Evolutionary conservation across 2,888 invertebrate species (phyloP), one percentile per base, ranked within the genome.

Genomic region (Lasioglossum zephyrum): DNA sequence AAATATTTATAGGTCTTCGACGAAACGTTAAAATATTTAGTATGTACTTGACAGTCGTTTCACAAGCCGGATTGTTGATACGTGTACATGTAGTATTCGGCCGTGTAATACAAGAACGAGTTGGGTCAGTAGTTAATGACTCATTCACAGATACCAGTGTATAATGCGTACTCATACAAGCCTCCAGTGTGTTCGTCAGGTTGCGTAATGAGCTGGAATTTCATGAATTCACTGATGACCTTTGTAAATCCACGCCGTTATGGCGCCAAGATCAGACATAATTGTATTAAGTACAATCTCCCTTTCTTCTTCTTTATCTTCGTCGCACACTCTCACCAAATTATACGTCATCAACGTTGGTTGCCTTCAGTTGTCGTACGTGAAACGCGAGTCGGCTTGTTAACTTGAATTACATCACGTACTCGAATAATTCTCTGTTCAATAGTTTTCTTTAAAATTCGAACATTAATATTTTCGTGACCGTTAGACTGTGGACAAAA

Each of bases 121-220:
- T 77, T 81, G 79, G 78, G 49, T 80, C 87, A 82, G 84, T 63
- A 63, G 83, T 87, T 85, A 87, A 83, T 91, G 90, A 90, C 77
- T 90, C 91, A 87, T 80, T 88, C 87, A 79, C 81, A 70, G 73
- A 79, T 70, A 89, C 79, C 74, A 86, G 81, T 85, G 57, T 44
- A 60, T 49, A 77, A 41, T n/a, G 57, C 49, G 60, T 53, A 26
- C 36, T 53, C 77, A 39, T 31, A 79, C 60, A 74, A 79, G 73
- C 36, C 47, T 73, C 36, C 26, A 41, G 66, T 79, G 77, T 70
- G 74, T 60, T 63, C 74, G 69, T 77, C 39, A n/a, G 72, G 47
- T 88, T 90, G 77, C 79, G 74, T 85, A 87, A 87, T 80, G 60
- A 84, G 63, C 77, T 81, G 73, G 77, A 80, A 82, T 83, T 78